A percentile compares a stretch with the other conserved stretches of the same genome.
phyloP scores from a whole-genome alignment of 2,888 invertebrate genomes.

The Parnassius mnemosyne region DNA sequence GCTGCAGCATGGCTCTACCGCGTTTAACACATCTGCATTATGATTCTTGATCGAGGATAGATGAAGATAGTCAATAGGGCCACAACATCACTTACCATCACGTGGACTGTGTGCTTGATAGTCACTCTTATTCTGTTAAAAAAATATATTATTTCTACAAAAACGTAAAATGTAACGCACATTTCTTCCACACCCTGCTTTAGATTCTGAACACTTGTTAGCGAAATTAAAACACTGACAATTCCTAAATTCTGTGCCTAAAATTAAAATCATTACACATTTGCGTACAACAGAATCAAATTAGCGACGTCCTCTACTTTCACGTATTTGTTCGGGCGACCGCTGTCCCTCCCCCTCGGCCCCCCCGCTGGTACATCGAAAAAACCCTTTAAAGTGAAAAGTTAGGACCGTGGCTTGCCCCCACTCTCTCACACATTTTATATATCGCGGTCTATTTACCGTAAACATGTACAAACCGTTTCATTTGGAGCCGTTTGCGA shows the following conservation, averaged over 20 bases:
- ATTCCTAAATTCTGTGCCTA: conserved; percentile 21
- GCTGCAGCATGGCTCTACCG: no score
- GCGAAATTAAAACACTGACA: conserved; percentile 6
- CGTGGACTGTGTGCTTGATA: no score
- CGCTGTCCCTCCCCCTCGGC: conserved; percentile 34
- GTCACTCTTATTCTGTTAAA: no score
- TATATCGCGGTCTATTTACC: conserved; percentile 25
- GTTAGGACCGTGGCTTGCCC: conserved; percentile 47
- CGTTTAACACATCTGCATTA: no score
- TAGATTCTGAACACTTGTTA: not conserved
- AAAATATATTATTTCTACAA: no score
- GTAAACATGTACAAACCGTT: conserved; percentile 24
- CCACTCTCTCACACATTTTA: conserved; percentile 26
- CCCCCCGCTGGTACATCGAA: conserved; percentile 44
- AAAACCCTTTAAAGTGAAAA: conserved; percentile 67
- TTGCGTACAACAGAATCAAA: conserved; percentile 42
- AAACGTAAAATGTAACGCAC: no score
- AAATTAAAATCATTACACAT: conserved; percentile 31
- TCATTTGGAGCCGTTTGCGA: conserved; percentile 9
- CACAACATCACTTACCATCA: no score
- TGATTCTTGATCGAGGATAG: no score
- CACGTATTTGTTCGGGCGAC: conserved; percentile 47
- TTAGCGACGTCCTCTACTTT: conserved; percentile 42
- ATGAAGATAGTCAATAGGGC: no score
- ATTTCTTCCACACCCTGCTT: no score